These are phyloP conservation scores for Hydrocynus forskahlii DNA, from an alignment of 2,797 vertebrate species.

Conservation along the genomic window DNA sequence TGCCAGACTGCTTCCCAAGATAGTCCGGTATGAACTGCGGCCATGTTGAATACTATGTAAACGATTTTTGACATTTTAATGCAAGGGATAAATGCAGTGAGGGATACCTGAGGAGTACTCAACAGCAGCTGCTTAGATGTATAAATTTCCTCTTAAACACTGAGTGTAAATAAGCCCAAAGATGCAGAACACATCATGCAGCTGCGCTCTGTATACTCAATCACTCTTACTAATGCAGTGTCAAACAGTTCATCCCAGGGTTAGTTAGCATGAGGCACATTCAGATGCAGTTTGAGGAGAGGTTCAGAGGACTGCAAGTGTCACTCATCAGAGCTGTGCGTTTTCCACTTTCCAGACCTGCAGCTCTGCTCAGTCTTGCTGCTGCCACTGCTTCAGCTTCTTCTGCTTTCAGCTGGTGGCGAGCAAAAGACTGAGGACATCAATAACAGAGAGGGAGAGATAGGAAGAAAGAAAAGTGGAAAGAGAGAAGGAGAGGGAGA, in stretches of 20 bases:
- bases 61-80: neutral
- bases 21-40: neutral
- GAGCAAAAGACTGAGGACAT: constrained; percentile 4
- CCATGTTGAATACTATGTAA: neutral
- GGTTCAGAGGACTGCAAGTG: constrained; percentile 2
- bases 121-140: neutral
- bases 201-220: neutral
- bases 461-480: neutral
- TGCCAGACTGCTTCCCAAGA: neutral
- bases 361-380: neutral
- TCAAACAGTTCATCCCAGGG: neutral
- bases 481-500: neutral
- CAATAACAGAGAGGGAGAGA: neutral
- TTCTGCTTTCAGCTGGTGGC: constrained; percentile 18
- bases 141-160: constrained; percentile 14
- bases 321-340: neutral
- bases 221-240: neutral
- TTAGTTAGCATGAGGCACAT: neutral
- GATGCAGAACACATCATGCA: neutral
- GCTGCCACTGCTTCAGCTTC: neutral
- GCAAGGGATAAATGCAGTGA: neutral
- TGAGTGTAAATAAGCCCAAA: constrained; percentile 1
- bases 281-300: constrained; percentile 26
- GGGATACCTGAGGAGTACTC: constrained; percentile 2
- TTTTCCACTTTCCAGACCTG: constrained; percentile 5